These are phyloP conservation scores for Brotula barbata DNA, from an alignment of 2,797 vertebrate genomes.

Conservation along the genomic window DNA sequence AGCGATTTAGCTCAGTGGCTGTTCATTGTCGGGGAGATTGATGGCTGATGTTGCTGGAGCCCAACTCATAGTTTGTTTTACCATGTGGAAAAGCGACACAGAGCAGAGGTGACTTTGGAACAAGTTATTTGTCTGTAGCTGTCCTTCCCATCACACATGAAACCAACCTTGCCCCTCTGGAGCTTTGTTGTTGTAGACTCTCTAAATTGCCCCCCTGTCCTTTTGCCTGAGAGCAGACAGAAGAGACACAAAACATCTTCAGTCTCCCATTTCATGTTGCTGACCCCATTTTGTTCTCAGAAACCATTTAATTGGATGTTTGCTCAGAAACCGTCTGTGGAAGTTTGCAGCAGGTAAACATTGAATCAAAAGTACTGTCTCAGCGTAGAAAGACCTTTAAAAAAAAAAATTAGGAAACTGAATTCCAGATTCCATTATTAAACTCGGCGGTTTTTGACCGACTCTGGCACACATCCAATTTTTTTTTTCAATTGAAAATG, in stretches of 20 bases:
- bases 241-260: constrained; percentile 21
- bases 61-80: constrained; percentile 59
- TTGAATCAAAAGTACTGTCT: too few relatives aligned
- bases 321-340: background rate
- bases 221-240: constrained; percentile 7
- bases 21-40: constrained; percentile 58
- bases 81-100: constrained; percentile 41
- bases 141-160: constrained; percentile 25
- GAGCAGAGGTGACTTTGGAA: constrained; percentile 60
- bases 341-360: background rate
- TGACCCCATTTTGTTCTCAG: constrained; percentile 10
- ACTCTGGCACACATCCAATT: too few relatives aligned
- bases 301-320: constrained; percentile 2
- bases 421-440: too few relatives aligned
- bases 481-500: too few relatives aligned
- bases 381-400: too few relatives aligned
- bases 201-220: constrained; percentile 21
- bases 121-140: constrained; percentile 43
- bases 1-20: constrained; percentile 52
- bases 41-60: constrained; percentile 68
- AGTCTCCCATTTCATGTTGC: constrained; percentile 13
- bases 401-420: too few relatives aligned
- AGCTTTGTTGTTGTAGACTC: constrained; percentile 11
- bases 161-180: constrained; percentile 5
- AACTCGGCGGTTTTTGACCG: too few relatives aligned